A percentile compares a stretch with the other conserved stretches of the same genome.
These are phyloP conservation scores for Neomicropteryx cornuta DNA, from an alignment of 1,140 invertebrate species.

Conservation along the genomic window DNA sequence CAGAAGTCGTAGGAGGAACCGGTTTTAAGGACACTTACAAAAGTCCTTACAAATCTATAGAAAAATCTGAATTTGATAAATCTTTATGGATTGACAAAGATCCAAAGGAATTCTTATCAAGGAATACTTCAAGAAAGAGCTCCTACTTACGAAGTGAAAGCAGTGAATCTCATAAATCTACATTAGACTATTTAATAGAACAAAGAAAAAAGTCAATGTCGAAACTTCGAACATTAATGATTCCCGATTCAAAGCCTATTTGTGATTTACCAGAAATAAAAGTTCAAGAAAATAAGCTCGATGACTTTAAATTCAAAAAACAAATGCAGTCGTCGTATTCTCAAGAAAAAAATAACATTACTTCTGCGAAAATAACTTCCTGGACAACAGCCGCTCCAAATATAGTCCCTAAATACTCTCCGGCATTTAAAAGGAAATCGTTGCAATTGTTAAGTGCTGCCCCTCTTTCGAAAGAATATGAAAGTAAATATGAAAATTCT, in stretches of 20 bases:
- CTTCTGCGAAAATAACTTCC: slow-evolving; percentile 12
- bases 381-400: slow-evolving; percentile 18
- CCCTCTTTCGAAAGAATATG: slow-evolving; percentile 30
- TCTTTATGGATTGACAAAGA: slow-evolving; percentile 36
- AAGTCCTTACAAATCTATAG: too few species aligned
- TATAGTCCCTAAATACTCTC: slow-evolving; percentile 68
- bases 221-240: slow-evolving; percentile 74
- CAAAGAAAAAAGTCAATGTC: slow-evolving; percentile 69
- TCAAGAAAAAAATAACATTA: too few species aligned
- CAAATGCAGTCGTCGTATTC: too few species aligned
- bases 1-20: too few species aligned
- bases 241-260: slow-evolving; percentile 61
- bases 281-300: slow-evolving; percentile 49
- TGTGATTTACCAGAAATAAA: slow-evolving; percentile 65
- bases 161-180: slow-evolving; percentile 38
- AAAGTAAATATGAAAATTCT: slow-evolving; percentile 20
- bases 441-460: slow-evolving; percentile 50
- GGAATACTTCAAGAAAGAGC: slow-evolving; percentile 25
- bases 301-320: too few species aligned
- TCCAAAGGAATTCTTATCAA: slow-evolving; percentile 40
- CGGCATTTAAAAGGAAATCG: slow-evolving; percentile 69
- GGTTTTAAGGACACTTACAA: too few species aligned
- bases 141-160: slow-evolving; percentile 20
- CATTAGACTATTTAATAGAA: slow-evolving; percentile 58
- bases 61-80: too few species aligned